A percentile compares a stretch with the other conserved stretches of the same genome.
Conservation (phyloP, 2,888 invertebrate genomes). For the Melieria omissa region DNA sequence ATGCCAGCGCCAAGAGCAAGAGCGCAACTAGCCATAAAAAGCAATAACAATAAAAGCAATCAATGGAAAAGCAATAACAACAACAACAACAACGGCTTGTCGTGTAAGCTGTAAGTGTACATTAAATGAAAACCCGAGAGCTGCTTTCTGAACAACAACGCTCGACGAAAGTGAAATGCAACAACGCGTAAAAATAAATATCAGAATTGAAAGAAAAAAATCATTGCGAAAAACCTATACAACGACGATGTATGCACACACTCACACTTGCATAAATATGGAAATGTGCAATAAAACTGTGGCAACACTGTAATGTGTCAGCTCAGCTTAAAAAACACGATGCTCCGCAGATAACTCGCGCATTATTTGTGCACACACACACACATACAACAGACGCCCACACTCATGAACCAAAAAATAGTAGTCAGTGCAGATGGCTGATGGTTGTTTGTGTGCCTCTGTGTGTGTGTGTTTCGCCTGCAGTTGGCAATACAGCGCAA, state of each 20-base stretch:
- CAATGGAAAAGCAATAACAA: too few species aligned
- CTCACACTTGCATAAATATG: too few species aligned
- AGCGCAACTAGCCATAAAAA: neutral
- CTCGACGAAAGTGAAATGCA: slow-evolving; percentile 1
- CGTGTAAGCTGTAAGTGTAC: too few species aligned
- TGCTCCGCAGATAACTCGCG: slow-evolving; percentile 16
- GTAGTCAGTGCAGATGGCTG: neutral
- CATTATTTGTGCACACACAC: slow-evolving; percentile 23
- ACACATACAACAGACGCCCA: slow-evolving; percentile 26
- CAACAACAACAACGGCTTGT: too few species aligned
- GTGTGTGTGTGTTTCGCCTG: slow-evolving; percentile 1
- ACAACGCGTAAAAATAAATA: neutral
- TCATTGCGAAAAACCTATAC: neutral
- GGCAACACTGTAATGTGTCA: slow-evolving; percentile 25
- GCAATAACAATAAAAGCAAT: too few species aligned
- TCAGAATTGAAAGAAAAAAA: neutral
- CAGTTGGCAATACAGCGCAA: neutral
- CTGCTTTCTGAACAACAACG: neutral
- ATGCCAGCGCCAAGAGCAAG: neutral
- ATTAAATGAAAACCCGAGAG: too few species aligned
- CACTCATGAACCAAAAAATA: neutral
- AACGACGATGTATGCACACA: too few species aligned
- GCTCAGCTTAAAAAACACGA: slow-evolving; percentile 27
- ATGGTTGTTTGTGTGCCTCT: neutral
- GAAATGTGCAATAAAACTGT: slow-evolving; percentile 17